phyloP scores from a whole-genome alignment of 2,888 invertebrate species.

The Catocala sponsa region DNA sequence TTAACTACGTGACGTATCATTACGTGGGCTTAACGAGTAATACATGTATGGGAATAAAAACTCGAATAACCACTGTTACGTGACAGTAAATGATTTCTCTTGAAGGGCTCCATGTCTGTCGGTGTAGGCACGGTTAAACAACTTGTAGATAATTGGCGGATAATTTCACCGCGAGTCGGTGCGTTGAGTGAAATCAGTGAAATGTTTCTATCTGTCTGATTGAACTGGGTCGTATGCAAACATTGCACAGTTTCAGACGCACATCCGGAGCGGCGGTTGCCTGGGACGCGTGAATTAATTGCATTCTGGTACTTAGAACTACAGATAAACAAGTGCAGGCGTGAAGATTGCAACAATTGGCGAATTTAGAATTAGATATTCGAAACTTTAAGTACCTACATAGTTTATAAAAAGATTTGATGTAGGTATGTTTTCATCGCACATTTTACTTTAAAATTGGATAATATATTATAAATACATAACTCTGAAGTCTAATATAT shows the following conservation, averaged over 20 bases:
- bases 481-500: no score
- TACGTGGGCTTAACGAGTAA: no score
- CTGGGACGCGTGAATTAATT: conserved; percentile 32
- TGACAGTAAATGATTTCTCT: conserved; percentile 40
- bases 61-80: conserved; percentile 31
- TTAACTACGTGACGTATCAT: no score
- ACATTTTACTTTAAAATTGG: no score
- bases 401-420: no score
- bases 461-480: no score
- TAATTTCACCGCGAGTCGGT: conserved; percentile 35
- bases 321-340: no score
- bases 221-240: conserved; percentile 49
- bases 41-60: conserved; percentile 35
- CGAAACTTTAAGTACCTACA: no score
- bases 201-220: conserved; percentile 42
- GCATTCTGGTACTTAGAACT: conserved; percentile 5
- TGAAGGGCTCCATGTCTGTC: conserved; percentile 32
- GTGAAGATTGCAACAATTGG: no score
- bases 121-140: not conserved
- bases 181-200: conserved; percentile 51
- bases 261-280: conserved; percentile 49
- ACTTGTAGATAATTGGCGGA: conserved; percentile 29
- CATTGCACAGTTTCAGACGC: conserved; percentile 34
- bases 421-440: no score
- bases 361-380: no score